These are phyloP conservation scores for Alcis repandata DNA, from an alignment of 2,888 invertebrate species.

Conservation along the genomic window DNA sequence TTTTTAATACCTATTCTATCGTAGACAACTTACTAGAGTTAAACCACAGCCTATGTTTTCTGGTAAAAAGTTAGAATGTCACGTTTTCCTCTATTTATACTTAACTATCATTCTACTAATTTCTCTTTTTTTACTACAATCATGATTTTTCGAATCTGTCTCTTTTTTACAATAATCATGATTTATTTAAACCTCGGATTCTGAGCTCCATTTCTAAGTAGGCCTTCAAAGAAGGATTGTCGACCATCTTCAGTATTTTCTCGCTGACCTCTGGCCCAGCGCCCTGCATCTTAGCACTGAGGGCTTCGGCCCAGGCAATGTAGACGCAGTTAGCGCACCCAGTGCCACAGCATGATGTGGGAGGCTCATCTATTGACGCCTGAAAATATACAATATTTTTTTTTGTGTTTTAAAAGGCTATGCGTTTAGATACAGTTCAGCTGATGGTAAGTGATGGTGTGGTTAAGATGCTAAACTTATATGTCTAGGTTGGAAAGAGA, in stretches of 20 bases:
- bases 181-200: conserved; percentile 63
- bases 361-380: conserved; percentile 88
- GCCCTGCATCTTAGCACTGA: conserved; percentile 87
- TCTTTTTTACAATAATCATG: conserved; percentile 12
- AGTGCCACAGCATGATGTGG: conserved; percentile 95
- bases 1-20: too few relatives aligned
- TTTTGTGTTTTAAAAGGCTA: not conserved
- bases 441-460: not conserved
- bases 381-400: conserved; percentile 53
- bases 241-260: conserved; percentile 91
- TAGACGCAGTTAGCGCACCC: conserved; percentile 98
- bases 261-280: conserved; percentile 90
- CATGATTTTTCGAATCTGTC: too few relatives aligned
- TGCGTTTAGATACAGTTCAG: not conserved
- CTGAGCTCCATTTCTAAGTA: conserved; percentile 93
- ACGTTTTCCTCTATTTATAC: too few relatives aligned
- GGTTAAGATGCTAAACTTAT: too few relatives aligned
- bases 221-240: conserved; percentile 93
- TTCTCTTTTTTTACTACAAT: too few relatives aligned
- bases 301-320: conserved; percentile 94
- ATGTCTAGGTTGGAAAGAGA: too few relatives aligned
- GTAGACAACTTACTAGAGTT: too few relatives aligned
- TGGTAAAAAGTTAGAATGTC: too few relatives aligned
- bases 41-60: too few relatives aligned
- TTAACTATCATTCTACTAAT: too few relatives aligned